Evolutionary conservation across 1,140 invertebrate genomes (phyloP).

Genomic region (Drosophila tsacasi): DNA sequence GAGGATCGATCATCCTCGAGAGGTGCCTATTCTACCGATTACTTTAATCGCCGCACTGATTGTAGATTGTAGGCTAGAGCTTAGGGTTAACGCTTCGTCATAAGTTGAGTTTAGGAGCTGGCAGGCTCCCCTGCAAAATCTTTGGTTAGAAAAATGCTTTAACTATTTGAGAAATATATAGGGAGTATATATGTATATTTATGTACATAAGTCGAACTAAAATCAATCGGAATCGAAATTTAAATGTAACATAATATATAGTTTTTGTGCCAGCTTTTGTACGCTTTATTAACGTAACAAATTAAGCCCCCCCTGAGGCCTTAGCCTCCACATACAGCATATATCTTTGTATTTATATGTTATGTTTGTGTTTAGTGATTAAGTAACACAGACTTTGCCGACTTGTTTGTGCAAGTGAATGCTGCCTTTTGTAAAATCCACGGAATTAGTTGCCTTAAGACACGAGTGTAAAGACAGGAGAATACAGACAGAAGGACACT

Average conservation of each 20-base stretch:
- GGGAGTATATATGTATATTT: slow-evolving; percentile 9
- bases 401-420: slow-evolving; percentile 51
- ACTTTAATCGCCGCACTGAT: slow-evolving; percentile 63
- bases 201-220: slow-evolving; percentile 32
- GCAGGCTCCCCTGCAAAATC: slow-evolving; percentile 39
- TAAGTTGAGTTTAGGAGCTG: slow-evolving; percentile 49
- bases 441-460: slow-evolving; percentile 66
- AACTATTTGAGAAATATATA: slow-evolving; percentile 68
- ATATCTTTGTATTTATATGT: background rate
- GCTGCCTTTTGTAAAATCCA: slow-evolving; percentile 82
- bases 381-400: slow-evolving; percentile 32
- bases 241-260: slow-evolving; percentile 31
- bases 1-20: slow-evolving; percentile 29
- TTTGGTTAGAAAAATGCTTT: slow-evolving; percentile 78
- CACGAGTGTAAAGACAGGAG: slow-evolving; percentile 51
- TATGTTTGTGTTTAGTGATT: slow-evolving; percentile 41
- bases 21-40: slow-evolving; percentile 62
- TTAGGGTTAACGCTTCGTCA: slow-evolving; percentile 13
- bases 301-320: slow-evolving; percentile 27
- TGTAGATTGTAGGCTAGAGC: slow-evolving; percentile 70
- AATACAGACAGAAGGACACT: slow-evolving; percentile 14
- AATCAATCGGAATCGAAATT: slow-evolving; percentile 50
- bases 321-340: slow-evolving; percentile 30
- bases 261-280: slow-evolving; percentile 69
- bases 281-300: slow-evolving; percentile 37